Base-by-base conservation (phyloP, 2,888 invertebrate species). In the Bhutanitis thaidina region DNA sequence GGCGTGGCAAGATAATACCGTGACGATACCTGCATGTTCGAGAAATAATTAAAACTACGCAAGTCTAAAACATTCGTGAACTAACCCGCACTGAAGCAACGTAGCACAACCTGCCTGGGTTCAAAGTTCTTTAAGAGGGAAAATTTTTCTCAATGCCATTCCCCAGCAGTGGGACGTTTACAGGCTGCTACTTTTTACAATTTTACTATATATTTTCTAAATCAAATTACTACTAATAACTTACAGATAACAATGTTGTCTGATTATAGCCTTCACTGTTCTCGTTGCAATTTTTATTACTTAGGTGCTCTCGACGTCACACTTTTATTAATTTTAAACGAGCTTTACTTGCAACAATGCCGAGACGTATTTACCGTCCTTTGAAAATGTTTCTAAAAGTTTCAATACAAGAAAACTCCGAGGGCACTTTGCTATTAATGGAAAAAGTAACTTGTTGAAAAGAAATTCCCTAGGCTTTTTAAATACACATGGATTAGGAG, bases 381-480 rank as follows among this genome's bases (percentile, higher is more conserved):
- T 32, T 20, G 30, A 32, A 32, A 15, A 43, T 32, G 43, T 20
- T 25, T 12, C 32, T 32, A 16, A 43, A 32, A 32, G 10, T 32
- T 43, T 43, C 12, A 12, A n/a, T 32, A 32, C 20, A 32, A 43
- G 43, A 20, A 39, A 41, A 43, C 30, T 43, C 14, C 30, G 15
- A 30, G 20, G 16, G 16, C 32, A 32, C 13, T 29, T 35, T n/a
- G 35, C 41, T 40, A 51, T 51, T 41, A 51, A 51, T 41, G 45
- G 29, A 13, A 35, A 29, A 14, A 30, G 51, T 40, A 40, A 36
- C 41, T 39, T 51, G 51, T 37, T 30, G 30, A 20, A 13, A 14
- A 45, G 16, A 15, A 36, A 15, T 32, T n/a, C 38, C 45, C 45
- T 29, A 30, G 45, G 30, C 32, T n/a, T 35, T 35, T 32, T 27